These are phyloP conservation scores for Hestina assimilis DNA, from an alignment of 1,140 invertebrate species.

Conservation along the genomic window DNA sequence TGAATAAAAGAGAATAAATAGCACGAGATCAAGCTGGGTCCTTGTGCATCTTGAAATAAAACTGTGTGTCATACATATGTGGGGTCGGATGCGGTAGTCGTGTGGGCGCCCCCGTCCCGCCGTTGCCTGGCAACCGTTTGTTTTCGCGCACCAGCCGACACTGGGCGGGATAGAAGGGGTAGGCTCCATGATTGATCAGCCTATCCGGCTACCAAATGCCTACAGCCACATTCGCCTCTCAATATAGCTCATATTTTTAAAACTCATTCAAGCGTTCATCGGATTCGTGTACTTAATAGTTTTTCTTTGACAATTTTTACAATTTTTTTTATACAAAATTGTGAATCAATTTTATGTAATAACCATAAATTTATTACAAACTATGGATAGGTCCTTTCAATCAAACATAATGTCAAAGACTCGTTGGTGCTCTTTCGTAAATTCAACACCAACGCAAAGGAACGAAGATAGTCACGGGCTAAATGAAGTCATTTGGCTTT, in stretches of 20 bases:
- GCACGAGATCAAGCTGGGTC: neutral
- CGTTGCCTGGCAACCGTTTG: conserved; percentile 71
- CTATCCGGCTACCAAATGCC: conserved; percentile 69
- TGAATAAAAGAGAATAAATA: neutral
- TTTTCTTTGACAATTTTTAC: too few species aligned
- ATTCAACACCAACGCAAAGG: too few species aligned
- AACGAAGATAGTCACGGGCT: too few species aligned
- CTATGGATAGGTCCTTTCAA: too few species aligned
- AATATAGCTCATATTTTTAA: conserved; percentile 39
- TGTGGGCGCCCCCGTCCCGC: conserved; percentile 54
- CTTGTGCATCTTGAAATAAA: conserved; percentile 33
- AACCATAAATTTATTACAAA: too few species aligned
- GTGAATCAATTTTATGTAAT: too few species aligned
- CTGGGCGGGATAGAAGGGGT: conserved; percentile 74
- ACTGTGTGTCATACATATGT: conserved; percentile 53
- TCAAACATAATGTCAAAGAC: too few species aligned
- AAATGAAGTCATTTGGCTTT: too few species aligned
- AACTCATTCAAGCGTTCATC: conserved; percentile 11
- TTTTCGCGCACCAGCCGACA: conserved; percentile 62
- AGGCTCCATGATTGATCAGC: conserved; percentile 76
- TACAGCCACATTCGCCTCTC: conserved; percentile 53
- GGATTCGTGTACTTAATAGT: too few species aligned
- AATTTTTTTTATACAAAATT: too few species aligned
- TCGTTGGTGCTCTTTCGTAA: too few species aligned
- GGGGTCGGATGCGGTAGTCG: conserved; percentile 51